Evolutionary conservation across 2,888 invertebrate genomes (phyloP), one percentile per base, ranked within the genome.

Genomic region (Leptinotarsa juncta): DNA sequence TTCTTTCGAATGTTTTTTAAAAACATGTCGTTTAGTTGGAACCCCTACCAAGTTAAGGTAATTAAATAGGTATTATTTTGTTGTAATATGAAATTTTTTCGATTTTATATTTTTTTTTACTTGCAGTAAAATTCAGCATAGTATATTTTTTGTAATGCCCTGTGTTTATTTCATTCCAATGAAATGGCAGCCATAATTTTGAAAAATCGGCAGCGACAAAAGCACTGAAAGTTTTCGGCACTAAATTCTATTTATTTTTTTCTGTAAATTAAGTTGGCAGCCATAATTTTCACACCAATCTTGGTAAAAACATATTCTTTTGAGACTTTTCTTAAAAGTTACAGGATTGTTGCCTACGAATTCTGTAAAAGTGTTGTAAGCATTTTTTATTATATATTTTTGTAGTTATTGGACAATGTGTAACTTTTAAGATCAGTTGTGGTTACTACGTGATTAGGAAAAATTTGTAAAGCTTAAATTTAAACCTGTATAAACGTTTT

Each of bases 381-480:
- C 83, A 81, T 84, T 84, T 85, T 84, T 84, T 85, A 84, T 83
- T 82, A 84, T 85, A 86, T 87, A 87, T 87, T 87, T 87, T 87
- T 87, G 85, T 87, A 86, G 86, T 84, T 83, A 82, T 79, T 68
- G 74, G 77, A 79, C 78, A 79, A 80, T 80, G 76, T 76, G 77
- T 82, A 81, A 83, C 81, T 83, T 83, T 82, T 82, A 80, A 81
- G 79, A 74, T 70, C n/a, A 73, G 78, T 72, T 71, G 77, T 77
- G 77, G 80, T 78, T 73, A 81, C 75, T 80, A 83, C 84, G 82
- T 84, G 84, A 86, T 82, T 86, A 86, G 86, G 73, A 83, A 82
- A 83, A 83, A 85, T 84, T 84, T 86, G 86, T 86, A 86, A 87
- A 86, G 86, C 86, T 86, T 87, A 85, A 81, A 81, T 83, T 83